These are phyloP conservation scores for Phylloscopus whistleri DNA, from an alignment of 2,113 vertebrate genomes.

Conservation along the genomic window DNA sequence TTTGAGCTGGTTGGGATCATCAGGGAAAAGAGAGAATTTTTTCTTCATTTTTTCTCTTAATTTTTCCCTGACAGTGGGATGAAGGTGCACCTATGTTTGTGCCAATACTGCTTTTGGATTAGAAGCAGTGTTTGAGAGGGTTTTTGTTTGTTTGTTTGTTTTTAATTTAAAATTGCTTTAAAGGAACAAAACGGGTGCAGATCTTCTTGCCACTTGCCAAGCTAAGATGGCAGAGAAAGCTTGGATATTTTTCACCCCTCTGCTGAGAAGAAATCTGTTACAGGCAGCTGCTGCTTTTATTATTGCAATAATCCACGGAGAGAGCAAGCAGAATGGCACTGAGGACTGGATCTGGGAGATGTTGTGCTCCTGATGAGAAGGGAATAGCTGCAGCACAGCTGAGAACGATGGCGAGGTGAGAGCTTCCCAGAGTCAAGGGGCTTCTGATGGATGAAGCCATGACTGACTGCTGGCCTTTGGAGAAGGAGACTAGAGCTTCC, in stretches of 20 bases:
- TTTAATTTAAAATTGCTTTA: background rate
- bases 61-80: background rate
- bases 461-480: background rate
- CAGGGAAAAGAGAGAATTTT: background rate
- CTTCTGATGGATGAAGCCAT: background rate
- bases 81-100: background rate
- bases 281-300: background rate
- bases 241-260: background rate
- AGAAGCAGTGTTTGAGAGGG: background rate
- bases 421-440: background rate
- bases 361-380: background rate
- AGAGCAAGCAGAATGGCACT: background rate
- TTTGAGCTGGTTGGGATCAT: background rate
- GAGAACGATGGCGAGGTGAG: background rate
- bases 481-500: background rate
- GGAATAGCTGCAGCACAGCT: background rate
- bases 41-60: background rate
- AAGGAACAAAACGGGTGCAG: background rate
- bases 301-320: background rate
- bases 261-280: background rate
- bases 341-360: background rate
- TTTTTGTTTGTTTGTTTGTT: too few relatives aligned
- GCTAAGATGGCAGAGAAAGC: background rate
- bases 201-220: background rate
- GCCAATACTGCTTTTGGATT: background rate